These are phyloP conservation scores for Leucozona laternaria DNA, from an alignment of 2,888 invertebrate species.

Conservation along the genomic window DNA sequence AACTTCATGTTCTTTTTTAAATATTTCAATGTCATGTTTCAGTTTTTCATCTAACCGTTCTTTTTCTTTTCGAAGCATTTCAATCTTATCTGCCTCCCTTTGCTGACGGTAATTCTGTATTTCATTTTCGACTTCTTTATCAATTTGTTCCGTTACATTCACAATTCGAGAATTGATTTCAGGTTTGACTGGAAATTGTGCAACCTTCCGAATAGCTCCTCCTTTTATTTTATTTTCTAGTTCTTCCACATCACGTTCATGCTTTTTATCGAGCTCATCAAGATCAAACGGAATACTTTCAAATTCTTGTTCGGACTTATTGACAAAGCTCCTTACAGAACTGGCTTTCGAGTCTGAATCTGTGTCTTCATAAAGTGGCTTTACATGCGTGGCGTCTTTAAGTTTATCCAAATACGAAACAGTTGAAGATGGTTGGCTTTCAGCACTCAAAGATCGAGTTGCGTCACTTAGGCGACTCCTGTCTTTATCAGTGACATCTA, in stretches of 20 bases:
- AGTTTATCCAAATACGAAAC: slow-evolving; percentile 80
- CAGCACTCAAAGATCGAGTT: slow-evolving; percentile 78
- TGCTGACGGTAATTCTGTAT: slow-evolving; percentile 77
- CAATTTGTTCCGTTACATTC: slow-evolving; percentile 40
- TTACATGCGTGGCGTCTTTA: slow-evolving; percentile 79
- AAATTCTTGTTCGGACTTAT: slow-evolving; percentile 84
- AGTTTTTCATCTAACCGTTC: slow-evolving; percentile 82
- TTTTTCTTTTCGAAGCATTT: slow-evolving; percentile 84
- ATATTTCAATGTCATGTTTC: slow-evolving; percentile 79
- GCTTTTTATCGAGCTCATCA: slow-evolving; percentile 82
- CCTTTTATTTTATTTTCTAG: slow-evolving; percentile 84
- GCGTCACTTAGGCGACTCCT: slow-evolving; percentile 72
- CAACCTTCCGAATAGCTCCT: slow-evolving; percentile 76
- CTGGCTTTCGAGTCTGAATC: slow-evolving; percentile 83
- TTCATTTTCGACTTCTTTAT: slow-evolving; percentile 79
- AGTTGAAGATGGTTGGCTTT: slow-evolving; percentile 73
- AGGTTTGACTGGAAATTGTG: slow-evolving; percentile 59
- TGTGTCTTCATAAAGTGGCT: slow-evolving; percentile 82
- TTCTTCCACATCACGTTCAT: slow-evolving; percentile 82
- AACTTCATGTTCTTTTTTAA: slow-evolving; percentile 81
- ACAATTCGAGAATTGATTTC: slow-evolving; percentile 42
- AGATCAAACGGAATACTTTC: slow-evolving; percentile 85
- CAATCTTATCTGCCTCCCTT: slow-evolving; percentile 83
- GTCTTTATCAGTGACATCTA: slow-evolving; percentile 76
- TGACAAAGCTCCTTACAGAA: slow-evolving; percentile 81